Evolutionary conservation across 1,140 invertebrate species (phyloP).

Genomic region (Drosophila persimilis): DNA sequence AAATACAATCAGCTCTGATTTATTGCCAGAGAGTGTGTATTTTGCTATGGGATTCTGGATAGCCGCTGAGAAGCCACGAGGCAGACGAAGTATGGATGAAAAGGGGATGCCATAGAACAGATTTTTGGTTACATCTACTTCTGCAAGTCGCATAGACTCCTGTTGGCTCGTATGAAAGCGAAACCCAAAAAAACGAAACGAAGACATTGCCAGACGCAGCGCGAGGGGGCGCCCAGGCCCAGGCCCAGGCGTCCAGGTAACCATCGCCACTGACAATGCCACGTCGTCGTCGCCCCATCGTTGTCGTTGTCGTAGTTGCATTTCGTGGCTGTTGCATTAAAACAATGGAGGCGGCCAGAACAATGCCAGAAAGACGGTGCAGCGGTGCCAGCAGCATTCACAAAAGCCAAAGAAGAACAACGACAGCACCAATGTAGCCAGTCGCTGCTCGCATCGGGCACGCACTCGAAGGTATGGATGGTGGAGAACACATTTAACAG

Average conservation of each 20-base stretch:
- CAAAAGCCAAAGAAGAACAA: slow-evolving; percentile 16
- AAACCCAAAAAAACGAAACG: slow-evolving; percentile 19
- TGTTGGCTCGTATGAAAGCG: too few species aligned
- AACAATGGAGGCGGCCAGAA: slow-evolving; percentile 48
- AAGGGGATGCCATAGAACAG: too few species aligned
- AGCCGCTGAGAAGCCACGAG: too few species aligned
- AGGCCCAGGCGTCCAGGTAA: slow-evolving; percentile 47
- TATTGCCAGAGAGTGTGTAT: too few species aligned
- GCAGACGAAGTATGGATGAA: too few species aligned
- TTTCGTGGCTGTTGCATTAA: slow-evolving; percentile 61
- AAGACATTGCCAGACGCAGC: slow-evolving; percentile 13
- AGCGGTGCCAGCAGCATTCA: slow-evolving; percentile 25
- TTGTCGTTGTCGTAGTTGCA: slow-evolving; percentile 40
- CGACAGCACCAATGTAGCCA: slow-evolving; percentile 2
- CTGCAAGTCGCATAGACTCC: too few species aligned
- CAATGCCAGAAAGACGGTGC: slow-evolving; percentile 41
- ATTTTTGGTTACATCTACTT: too few species aligned
- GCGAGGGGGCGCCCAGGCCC: not conserved
- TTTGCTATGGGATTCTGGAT: too few species aligned
- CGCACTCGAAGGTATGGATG: slow-evolving; percentile 16
- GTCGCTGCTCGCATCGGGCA: not conserved
- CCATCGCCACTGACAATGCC: slow-evolving; percentile 49
- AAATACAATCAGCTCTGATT: too few species aligned
- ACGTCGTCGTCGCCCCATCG: slow-evolving; percentile 10
- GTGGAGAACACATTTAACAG: slow-evolving; percentile 2